phyloP scores from a whole-genome alignment of 2,113 vertebrate genomes.

The Phainopepla nitens region DNA sequence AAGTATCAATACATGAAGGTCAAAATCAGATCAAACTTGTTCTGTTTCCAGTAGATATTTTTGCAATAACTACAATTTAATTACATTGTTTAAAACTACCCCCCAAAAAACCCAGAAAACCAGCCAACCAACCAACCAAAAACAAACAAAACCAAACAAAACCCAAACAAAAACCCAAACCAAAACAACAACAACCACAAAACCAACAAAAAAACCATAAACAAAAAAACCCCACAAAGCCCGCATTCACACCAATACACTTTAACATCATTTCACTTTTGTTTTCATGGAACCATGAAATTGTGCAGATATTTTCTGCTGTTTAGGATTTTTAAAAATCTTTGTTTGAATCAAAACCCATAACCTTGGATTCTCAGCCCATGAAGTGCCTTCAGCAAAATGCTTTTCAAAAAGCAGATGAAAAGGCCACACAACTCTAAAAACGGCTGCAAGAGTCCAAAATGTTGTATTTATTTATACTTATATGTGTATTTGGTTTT shows the following conservation, averaged over 20 bases:
- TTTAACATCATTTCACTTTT: neutral
- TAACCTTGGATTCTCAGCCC: neutral
- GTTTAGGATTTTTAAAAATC: neutral
- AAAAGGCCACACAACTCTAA: neutral
- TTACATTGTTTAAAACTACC: neutral
- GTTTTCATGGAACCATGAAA: neutral
- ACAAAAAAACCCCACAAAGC: neutral
- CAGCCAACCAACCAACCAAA: neutral
- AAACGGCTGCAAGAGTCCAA: neutral
- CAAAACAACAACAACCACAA: neutral
- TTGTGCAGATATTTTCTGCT: neutral
- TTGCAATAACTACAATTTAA: neutral
- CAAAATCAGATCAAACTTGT: neutral
- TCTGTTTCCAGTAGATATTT: neutral
- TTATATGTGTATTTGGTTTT: neutral
- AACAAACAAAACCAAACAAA: neutral
- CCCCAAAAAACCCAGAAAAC: no score
- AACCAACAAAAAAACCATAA: neutral
- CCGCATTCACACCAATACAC: accelerated
- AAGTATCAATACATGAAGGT: neutral
- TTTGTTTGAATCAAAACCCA: neutral
- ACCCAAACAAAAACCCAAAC: neutral
- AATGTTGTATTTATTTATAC: neutral
- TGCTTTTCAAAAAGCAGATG: neutral
- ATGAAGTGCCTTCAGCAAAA: neutral